A percentile compares a stretch with the other conserved stretches of the same genome.
phyloP scores from a whole-genome alignment of 2,797 vertebrate genomes.

The Apodemus agrarius region DNA sequence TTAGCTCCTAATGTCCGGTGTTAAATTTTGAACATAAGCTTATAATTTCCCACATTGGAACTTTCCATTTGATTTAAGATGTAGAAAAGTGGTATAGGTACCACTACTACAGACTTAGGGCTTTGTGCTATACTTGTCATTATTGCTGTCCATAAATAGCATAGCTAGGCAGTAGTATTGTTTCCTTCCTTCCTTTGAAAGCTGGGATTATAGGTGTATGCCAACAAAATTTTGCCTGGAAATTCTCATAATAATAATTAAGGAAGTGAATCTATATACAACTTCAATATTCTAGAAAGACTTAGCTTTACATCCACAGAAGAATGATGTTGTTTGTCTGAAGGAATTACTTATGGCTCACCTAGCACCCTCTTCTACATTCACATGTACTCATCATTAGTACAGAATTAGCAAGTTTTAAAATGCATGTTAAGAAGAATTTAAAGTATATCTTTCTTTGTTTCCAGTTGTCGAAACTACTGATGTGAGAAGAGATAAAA shows the following conservation, averaged over 20 bases:
- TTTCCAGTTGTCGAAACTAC: constrained; percentile 25
- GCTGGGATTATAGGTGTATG: background rate
- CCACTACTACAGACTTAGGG: too few relatives aligned
- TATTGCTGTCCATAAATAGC: background rate
- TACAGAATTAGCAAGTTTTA: background rate
- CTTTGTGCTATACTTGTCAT: background rate
- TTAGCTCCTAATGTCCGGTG: background rate
- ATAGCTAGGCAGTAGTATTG: background rate
- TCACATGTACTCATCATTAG: background rate
- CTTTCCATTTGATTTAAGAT: constrained; percentile 4
- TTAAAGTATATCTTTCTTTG: background rate
- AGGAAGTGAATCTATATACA: background rate
- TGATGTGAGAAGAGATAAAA: background rate
- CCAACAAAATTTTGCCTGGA: background rate
- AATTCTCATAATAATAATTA: background rate
- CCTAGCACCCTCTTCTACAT: background rate
- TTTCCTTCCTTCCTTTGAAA: too few relatives aligned
- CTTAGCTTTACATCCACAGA: background rate
- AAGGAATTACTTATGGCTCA: background rate
- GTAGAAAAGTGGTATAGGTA: background rate
- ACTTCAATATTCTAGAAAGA: background rate
- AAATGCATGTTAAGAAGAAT: background rate
- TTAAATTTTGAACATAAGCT: constrained; percentile 32
- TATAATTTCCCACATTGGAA: constrained; percentile 49
- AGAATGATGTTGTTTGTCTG: background rate